These are phyloP conservation scores for Dasypogon diadema DNA, from an alignment of 2,888 invertebrate genomes.

Conservation along the genomic window DNA sequence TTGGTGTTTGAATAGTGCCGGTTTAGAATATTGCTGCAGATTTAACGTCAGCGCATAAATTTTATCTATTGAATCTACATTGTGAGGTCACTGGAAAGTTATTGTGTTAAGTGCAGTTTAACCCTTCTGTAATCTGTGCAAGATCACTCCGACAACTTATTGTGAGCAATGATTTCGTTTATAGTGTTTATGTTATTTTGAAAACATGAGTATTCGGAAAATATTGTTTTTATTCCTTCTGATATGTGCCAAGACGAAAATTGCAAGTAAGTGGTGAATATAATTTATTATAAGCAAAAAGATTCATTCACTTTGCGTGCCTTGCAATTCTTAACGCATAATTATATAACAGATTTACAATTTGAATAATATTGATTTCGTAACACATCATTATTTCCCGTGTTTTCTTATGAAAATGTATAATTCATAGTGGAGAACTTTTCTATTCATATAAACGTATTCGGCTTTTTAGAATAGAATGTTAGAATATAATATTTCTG, in stretches of 20 bases:
- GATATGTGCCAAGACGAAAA: slow-evolving; percentile 5
- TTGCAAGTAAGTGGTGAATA: slow-evolving; percentile 9
- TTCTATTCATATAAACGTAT: too few species aligned
- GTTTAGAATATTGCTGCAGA: not conserved
- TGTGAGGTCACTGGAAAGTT: not conserved
- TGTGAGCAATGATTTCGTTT: not conserved
- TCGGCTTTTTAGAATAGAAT: too few species aligned
- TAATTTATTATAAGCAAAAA: too few species aligned
- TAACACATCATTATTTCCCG: too few species aligned
- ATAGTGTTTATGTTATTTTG: slow-evolving; percentile 9
- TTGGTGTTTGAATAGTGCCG: slow-evolving; percentile 4
- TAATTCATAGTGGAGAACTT: too few species aligned
- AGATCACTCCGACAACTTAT: not conserved
- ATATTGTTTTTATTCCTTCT: slow-evolving; percentile 20
- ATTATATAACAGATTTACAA: too few species aligned
- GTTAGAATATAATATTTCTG: too few species aligned
- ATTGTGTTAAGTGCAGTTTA: not conserved
- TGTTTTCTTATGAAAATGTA: too few species aligned
- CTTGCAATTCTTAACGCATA: too few species aligned
- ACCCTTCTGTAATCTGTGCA: not conserved
- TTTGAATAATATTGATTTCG: too few species aligned
- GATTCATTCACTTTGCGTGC: too few species aligned
- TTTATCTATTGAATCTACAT: not conserved
- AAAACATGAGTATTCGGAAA: slow-evolving; percentile 11
- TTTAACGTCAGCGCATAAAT: not conserved